Base-by-base conservation (phyloP, 2,113 vertebrate species). In the Dicaeum eximium region DNA sequence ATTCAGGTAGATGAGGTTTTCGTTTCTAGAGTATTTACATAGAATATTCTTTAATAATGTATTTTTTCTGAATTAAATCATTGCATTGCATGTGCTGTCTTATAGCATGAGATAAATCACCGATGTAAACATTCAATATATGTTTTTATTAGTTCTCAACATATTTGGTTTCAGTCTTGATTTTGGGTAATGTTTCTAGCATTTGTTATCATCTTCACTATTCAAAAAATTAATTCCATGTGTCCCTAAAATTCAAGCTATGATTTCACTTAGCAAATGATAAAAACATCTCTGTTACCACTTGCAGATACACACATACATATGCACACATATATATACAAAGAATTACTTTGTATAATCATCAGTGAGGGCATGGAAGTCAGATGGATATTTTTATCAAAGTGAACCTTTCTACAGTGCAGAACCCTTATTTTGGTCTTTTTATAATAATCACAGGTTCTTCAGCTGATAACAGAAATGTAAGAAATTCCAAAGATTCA, bases 61-160 rank as follows among this genome's bases (percentile, higher is more conserved):
- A 75, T 94, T 95, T 93, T 14, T 87, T 97, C 78, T 58, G 69
- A 95, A 94, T 91, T 28, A 92, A n/a, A 42, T 25, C 3, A 44
- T 40, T 25, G 20, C 60, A 31, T 48, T 80, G 15, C 37, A 35
- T 27, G 8, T 23, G 8, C 20, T 58, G 42, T 44, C 17, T 93
- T 42, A 33, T 16, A 66, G 91, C 42, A 71, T 10, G 37, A 96
- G 86, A 65, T 35, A 90, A 75, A 37, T 88, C 71, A 65, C 16
- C 37, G 44, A 53, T 67, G 6, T 42, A 87, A 91, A 44, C 7
- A 65, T 45, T 82, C 13, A 28, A 8, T 31, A 17, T 7, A 40
- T 21, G 33, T 78, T 65, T 86, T 74, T 58, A 60, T 58, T 87
- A 1, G 45, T 44, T 71, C 42, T 60, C 48, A 56, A 3, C 57